Evolutionary conservation across 2,888 invertebrate species (phyloP), one percentile per base, ranked within the genome.

Genomic region (Netelia virgata): DNA sequence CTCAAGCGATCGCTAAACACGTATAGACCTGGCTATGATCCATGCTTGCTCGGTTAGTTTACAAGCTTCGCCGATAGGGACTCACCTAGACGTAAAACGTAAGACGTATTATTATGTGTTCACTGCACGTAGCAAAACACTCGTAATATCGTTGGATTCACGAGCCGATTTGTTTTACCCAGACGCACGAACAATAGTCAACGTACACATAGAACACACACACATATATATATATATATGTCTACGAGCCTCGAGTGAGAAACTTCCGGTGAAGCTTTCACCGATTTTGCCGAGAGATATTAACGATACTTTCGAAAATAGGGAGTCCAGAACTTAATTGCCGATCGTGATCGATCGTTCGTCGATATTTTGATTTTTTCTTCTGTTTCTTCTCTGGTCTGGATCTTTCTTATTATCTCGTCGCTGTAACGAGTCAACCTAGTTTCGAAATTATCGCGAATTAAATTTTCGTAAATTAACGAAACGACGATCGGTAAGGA

Each of bases 61-160:
- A 69, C 16, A 16, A 28, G 43, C 23, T 43, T 18, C 41, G 28
- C 43, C 11, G 61, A 47, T 16, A 55, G 41, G 36, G 50, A 50
- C 59, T 74, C 82, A 6, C 59, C 18, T 81, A 81, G 69, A 76
- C 80, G 79, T 85, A 83, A 85, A 83, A 81, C 64, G 36, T 63
- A 79, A 75, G 83, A 83, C 69, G 79, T 79, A 83, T 79, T 75
- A 79, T 83, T 74, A 83, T 75, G 69, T 55, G 83, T 70, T 64
- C 75, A 43, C 11, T 47, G 47, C 14, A 36, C 57, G 50, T 57
- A 18, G 47, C 50, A 61, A 69, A 50, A 61, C 57, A 70, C 82
- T 86, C 86, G 84, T 86, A 84, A 86, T 75, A 80, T 86, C 77
- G 55, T n/a, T 59, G 75, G 63, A 86, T 86, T 85, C 80, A 88